Evolutionary conservation across 2,797 vertebrate genomes (phyloP).

Genomic region (Phrynocephalus vlangalii): DNA sequence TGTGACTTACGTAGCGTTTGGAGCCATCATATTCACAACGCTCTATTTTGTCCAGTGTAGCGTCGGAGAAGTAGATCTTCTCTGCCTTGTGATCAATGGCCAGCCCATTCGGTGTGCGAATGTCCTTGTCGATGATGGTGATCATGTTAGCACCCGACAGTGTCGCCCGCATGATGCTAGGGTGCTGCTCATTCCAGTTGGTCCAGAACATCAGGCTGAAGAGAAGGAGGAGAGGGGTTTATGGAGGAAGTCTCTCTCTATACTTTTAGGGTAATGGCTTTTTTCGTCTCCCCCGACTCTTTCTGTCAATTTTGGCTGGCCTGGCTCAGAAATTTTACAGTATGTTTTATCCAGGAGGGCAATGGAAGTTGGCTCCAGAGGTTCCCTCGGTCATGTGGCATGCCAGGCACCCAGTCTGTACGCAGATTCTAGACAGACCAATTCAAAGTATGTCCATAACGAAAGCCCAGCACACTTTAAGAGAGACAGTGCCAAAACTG

Average conservation of each 20-base stretch:
- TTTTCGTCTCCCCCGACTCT: background rate
- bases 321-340: background rate
- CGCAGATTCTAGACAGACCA: background rate
- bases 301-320: background rate
- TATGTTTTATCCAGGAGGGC: background rate
- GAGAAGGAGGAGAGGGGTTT: background rate
- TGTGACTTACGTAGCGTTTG: constrained; percentile 88
- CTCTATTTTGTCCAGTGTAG: constrained; percentile 96
- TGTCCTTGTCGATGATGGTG: constrained; percentile 93
- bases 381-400: no score
- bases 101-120: constrained; percentile 94
- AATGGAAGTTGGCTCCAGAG: background rate
- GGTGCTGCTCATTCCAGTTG: constrained; percentile 97
- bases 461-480: background rate
- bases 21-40: constrained; percentile 96
- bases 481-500: background rate
- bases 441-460: background rate
- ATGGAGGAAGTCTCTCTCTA: rapidly evolving
- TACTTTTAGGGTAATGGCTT: no score
- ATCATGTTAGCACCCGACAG: constrained; percentile 91
- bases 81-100: constrained; percentile 96
- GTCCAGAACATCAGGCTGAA: constrained; percentile 98
- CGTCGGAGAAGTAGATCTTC: constrained; percentile 97
- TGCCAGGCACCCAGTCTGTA: background rate
- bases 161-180: constrained; percentile 96